Evolutionary conservation across 2,888 invertebrate genomes (phyloP).

Genomic region (Acrobasis repandana): DNA sequence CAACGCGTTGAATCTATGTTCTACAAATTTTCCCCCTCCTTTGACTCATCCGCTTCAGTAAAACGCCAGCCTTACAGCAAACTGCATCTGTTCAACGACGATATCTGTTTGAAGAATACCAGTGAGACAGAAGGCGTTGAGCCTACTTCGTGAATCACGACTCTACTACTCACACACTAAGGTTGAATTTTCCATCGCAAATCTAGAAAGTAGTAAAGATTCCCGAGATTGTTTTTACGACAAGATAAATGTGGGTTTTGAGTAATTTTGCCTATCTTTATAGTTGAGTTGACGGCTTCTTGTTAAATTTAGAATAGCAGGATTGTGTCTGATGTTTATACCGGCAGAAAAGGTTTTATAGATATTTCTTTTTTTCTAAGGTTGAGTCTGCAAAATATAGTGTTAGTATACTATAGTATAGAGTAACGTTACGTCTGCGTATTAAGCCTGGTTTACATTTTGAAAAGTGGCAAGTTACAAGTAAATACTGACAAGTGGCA

Average conservation of each 20-base stretch:
- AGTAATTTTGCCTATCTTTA: slow-evolving; percentile 38
- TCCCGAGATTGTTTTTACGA: slow-evolving; percentile 36
- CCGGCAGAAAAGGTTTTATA: background rate
- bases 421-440: too few relatives aligned
- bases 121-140: slow-evolving; percentile 9
- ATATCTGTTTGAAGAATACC: slow-evolving; percentile 18
- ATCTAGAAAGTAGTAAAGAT: slow-evolving; percentile 26
- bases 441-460: too few relatives aligned
- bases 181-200: background rate
- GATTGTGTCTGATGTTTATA: background rate
- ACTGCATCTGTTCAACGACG: slow-evolving; percentile 11
- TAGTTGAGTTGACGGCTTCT: slow-evolving; percentile 30
- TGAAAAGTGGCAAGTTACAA: too few relatives aligned
- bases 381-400: too few relatives aligned
- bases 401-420: too few relatives aligned
- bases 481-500: too few relatives aligned
- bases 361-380: too few relatives aligned
- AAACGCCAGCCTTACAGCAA: background rate
- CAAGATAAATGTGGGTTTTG: slow-evolving; percentile 27
- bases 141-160: background rate
- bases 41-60: background rate
- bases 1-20: too few relatives aligned
- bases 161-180: background rate
- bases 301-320: slow-evolving; percentile 24
- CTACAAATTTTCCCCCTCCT: too few relatives aligned